Conservation (phyloP, 2,888 invertebrate species). For the Aleiodes leptofemur region DNA sequence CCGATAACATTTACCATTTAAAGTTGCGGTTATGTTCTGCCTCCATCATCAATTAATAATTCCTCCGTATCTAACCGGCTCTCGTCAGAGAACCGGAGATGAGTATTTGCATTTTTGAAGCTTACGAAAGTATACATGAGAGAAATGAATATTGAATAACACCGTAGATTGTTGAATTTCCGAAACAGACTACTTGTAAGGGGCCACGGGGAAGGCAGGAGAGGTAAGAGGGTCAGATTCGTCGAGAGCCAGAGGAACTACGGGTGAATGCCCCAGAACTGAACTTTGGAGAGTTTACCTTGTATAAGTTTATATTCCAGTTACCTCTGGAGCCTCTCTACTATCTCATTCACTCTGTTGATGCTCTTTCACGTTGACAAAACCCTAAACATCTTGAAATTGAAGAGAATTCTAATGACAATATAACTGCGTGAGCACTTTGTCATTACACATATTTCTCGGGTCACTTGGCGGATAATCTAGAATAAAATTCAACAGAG, state of each 20-base stretch:
- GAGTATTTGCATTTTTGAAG: constrained; percentile 15
- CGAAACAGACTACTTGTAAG: constrained; percentile 7
- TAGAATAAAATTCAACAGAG: constrained; percentile 21
- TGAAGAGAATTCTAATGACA: constrained; percentile 61
- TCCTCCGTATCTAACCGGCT: background rate
- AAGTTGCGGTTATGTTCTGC: background rate
- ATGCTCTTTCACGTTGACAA: constrained; percentile 65
- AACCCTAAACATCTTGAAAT: constrained; percentile 70
- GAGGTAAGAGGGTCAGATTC: too few species aligned
- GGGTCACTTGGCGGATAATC: constrained; percentile 56
- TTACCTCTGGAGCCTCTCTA: constrained; percentile 55
- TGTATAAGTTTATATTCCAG: constrained; percentile 72
- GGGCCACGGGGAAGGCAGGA: background rate
- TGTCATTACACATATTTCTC: constrained; percentile 47
- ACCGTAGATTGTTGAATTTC: constrained; percentile 19
- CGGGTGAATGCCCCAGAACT: constrained; percentile 35
- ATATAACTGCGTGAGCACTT: constrained; percentile 53
- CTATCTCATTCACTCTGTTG: constrained; percentile 44
- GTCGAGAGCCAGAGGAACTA: too few species aligned
- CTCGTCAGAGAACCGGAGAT: constrained; percentile 7
- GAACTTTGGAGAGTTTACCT: constrained; percentile 72
- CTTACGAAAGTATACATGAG: constrained; percentile 2
- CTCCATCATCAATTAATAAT: constrained; percentile 5
- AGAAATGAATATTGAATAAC: constrained; percentile 33
- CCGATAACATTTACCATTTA: background rate